Base-by-base conservation (phyloP, 2,797 vertebrate genomes). In the Lycodopsis pacificus region DNA sequence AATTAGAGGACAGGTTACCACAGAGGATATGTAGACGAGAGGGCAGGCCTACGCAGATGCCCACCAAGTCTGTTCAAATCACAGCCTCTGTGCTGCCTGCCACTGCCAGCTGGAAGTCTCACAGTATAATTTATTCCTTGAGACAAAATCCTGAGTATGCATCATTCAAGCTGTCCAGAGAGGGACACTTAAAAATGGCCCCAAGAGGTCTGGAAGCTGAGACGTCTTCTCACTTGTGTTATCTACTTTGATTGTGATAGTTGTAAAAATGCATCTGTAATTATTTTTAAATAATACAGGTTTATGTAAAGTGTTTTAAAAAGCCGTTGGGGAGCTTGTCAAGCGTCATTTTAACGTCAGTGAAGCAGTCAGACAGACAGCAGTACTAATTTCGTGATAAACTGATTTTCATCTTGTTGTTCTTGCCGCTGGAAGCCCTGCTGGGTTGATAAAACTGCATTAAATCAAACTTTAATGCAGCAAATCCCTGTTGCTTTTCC, bases 1-100 rank as follows among this genome's bases (percentile, higher is more conserved):
- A 92, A 92, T 93, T 89, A 92, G 79, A 93, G 86, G 85, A 80
- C 76, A 85, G 80, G 83, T 90, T 30, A 90, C 92, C 92, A 88
- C 88, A 92, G 77, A 89, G 82, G 81, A 84, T 81, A 62, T 90
- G 83, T 75, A 83, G 82, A 69, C 79, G 73, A 59, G 84, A 74
- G 77, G 57, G 64, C 64, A 79, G 77, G 63, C 78, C 66, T 15
- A 54, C 19, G 36, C 84, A 73, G 70, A 80, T 58, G 73, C 89
- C 90, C 90, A 86, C 89, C 88, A 76, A 74, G 65, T 83, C 79
- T 54, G 70, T 76, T 62, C 62, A 87, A 84, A 87, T 89, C 85
- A 83, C 77, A 86, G 67, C 76, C 86, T 87, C 66, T 30, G 58
- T 34, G 15, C 68, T 73, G 71, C 68, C 54, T 63, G 77, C 72